Evolutionary conservation across 2,113 vertebrate species (phyloP), one percentile per base, ranked within the genome.

Genomic region (Ginglymostoma cirratum): DNA sequence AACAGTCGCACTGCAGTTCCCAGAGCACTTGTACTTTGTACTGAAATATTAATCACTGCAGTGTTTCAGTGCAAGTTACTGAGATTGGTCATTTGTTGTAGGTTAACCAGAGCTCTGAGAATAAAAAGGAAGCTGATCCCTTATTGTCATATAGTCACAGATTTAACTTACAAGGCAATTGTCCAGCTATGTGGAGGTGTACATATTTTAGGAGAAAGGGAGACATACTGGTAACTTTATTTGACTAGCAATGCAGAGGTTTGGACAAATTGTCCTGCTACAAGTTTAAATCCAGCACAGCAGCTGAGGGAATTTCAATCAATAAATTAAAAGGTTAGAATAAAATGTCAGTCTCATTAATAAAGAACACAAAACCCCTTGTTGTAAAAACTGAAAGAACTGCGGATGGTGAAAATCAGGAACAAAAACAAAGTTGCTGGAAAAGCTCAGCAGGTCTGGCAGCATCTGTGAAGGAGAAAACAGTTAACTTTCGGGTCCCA

Each of bases 1-100:
- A 45, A 72, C 17, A 72, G 27, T 24, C 5, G 5, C 42, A 61
- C 69, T 52, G 42, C 67, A 76, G 38, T 27, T 95, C 94, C 94
- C 94, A 72, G 23, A 14, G 69, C 42, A 48, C 67, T 52, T 95
- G 67, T 72, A 95, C 67, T 19, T 70, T 76, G 67, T 48, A 38
- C 94, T 95, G 67, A 72, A 95, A 48, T 95, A 95, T 95, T 95
- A 72, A 95, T 95, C 94, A 95, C 45, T 95, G 94, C 42, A 34
- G 94, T 52, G 14, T 45, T 95, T 72, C 67, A 17, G 12, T 95
- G n/a, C 5, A 48, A 24, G 23, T 72, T 34, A 24, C 66, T 27
- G 12, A 30, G 72, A 52, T 30, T 34, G 14, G 67, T 69, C 42
- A 48, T 48, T 72, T 45, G 34, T 45, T 66, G 67, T 52, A 23